Evolutionary conservation across 2,888 invertebrate genomes (phyloP).

Genomic region (Amphimallon solstitiale): DNA sequence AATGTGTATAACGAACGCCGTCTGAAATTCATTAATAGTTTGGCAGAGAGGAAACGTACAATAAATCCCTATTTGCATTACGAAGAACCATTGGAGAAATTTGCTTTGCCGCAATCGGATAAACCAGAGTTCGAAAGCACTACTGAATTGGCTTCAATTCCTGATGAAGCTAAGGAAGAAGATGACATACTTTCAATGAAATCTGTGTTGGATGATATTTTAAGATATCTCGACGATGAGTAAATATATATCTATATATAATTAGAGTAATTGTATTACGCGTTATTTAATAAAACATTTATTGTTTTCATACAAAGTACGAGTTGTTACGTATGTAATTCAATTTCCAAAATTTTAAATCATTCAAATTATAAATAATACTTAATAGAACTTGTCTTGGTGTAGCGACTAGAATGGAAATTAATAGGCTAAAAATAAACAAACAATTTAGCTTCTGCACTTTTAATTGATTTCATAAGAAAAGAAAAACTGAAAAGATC

Average conservation of each 20-base stretch:
- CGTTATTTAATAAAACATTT: neutral
- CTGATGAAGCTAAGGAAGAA: neutral
- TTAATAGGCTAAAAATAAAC: too few species aligned
- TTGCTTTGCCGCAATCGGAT: slow-evolving; percentile 37
- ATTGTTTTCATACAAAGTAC: too few species aligned
- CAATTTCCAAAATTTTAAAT: too few species aligned
- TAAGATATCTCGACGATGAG: neutral
- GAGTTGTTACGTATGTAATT: too few species aligned
- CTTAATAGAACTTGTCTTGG: too few species aligned
- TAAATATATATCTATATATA: too few species aligned
- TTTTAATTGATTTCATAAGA: too few species aligned
- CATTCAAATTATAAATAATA: too few species aligned
- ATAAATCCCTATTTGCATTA: slow-evolving; percentile 69
- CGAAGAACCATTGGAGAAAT: slow-evolving; percentile 55
- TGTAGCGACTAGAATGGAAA: too few species aligned
- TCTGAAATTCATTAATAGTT: slow-evolving; percentile 53
- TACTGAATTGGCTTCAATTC: too few species aligned
- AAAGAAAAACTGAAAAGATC: too few species aligned
- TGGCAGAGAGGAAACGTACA: slow-evolving; percentile 63
- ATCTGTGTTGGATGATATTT: neutral
- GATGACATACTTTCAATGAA: slow-evolving; percentile 13
- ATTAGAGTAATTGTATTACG: neutral
- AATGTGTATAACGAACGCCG: slow-evolving; percentile 59
- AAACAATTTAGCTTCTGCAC: too few species aligned
- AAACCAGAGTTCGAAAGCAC: neutral